Evolutionary conservation across 1,140 invertebrate species (phyloP).

Genomic region (Campoletis sonorensis): DNA sequence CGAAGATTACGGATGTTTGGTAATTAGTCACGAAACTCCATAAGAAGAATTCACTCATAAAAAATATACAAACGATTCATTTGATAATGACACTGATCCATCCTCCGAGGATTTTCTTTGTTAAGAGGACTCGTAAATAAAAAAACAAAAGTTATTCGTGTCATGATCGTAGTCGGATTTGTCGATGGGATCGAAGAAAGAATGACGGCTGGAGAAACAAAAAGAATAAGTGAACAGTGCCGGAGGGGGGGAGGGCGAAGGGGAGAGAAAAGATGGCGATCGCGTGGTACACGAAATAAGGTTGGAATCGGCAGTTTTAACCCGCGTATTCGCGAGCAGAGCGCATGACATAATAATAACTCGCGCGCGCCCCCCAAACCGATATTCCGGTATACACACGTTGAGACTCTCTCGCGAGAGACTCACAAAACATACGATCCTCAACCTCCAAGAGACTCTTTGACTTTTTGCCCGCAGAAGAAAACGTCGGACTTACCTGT

Average conservation of each 20-base stretch:
- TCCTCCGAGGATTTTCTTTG: too few species aligned
- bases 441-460: slow-evolving; percentile 43
- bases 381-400: too few species aligned
- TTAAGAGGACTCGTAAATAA: too few species aligned
- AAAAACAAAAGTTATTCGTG: too few species aligned
- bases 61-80: too few species aligned
- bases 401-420: neutral
- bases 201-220: neutral
- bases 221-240: neutral
- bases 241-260: neutral
- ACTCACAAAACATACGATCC: neutral
- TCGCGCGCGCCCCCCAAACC: slow-evolving; percentile 38
- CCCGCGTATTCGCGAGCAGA: slow-evolving; percentile 34
- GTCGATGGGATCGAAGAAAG: too few species aligned
- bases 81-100: too few species aligned
- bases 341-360: slow-evolving; percentile 59
- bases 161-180: too few species aligned
- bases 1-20: too few species aligned
- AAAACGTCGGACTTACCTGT: slow-evolving; percentile 22
- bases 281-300: neutral
- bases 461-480: slow-evolving; percentile 43
- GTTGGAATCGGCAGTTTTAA: slow-evolving; percentile 10
- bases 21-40: too few species aligned
- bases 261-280: slow-evolving; percentile 2
- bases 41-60: too few species aligned